Percentiles rank a stretch among this genome's conserved stretches.
phyloP scores from a whole-genome alignment of 2,797 vertebrate genomes.

The Diplodus puntazzo region DNA sequence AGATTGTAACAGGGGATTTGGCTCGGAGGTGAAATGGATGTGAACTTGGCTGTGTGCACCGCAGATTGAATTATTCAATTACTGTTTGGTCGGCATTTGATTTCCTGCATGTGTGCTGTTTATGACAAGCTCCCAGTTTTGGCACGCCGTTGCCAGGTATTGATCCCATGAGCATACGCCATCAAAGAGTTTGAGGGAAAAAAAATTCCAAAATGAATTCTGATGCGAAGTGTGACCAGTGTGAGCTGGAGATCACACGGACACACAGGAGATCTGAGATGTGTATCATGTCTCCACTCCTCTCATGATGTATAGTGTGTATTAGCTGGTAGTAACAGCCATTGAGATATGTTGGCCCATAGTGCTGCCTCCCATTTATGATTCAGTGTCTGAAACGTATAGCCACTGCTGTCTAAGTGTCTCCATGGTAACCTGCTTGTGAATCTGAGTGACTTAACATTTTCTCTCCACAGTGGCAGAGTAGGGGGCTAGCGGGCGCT shows the following conservation, averaged over 20 bases:
- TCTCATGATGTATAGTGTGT: constrained; percentile 40
- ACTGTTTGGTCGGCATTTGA: constrained; percentile 61
- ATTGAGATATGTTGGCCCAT: constrained; percentile 51
- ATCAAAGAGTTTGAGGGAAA: constrained; percentile 17
- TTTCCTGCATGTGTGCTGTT: constrained; percentile 41
- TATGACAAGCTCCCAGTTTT: constrained; percentile 42
- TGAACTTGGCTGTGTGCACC: constrained; percentile 53
- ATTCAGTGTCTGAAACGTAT: constrained; percentile 64
- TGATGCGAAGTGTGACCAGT: neutral
- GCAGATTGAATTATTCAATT: constrained; percentile 74
- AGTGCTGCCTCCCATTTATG: constrained; percentile 55
- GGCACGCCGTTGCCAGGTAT: constrained; percentile 22
- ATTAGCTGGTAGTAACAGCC: constrained; percentile 63
- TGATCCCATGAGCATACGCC: constrained; percentile 38
- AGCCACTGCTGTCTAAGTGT: constrained; percentile 62
- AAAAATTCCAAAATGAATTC: constrained; percentile 29
- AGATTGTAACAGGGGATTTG: constrained; percentile 75
- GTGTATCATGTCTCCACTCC: constrained; percentile 3
- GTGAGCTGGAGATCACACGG: neutral
- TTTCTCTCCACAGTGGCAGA: constrained; percentile 51
- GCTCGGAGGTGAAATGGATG: constrained; percentile 71
- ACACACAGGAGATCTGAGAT: constrained; percentile 18
- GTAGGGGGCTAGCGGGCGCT: constrained; percentile 26
- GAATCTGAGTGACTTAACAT: constrained; percentile 76
- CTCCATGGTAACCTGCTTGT: constrained; percentile 82